Base-by-base conservation (phyloP, 2,888 invertebrate genomes). In the Agapetus fuscipes region DNA sequence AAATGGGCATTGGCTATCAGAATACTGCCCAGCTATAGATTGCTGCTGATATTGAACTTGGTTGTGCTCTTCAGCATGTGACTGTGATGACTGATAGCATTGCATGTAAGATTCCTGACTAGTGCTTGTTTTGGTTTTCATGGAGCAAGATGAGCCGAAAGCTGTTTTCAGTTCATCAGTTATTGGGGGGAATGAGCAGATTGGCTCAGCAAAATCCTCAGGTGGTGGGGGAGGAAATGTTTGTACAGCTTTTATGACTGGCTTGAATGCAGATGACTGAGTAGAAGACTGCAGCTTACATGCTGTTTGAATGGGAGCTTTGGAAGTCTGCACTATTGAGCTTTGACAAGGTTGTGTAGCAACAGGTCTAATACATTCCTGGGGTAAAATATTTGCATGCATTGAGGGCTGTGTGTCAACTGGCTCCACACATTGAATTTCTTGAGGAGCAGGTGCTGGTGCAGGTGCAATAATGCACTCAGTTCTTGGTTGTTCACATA, bases 201-300 rank as follows among this genome's bases (percentile, higher is more conserved):
- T 17, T 17, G 56, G 49, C 41, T 57, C 55, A 48, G 59, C 57
- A 53, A 61, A 60, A 48, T 63, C 59, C 49, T 62, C 61, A 10
- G 63, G 59, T 47, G 57, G 58, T 30, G 62, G 59, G 32, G 63
- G 60, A 26, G 62, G 59, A 48, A 64, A 64, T 14, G 61, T 56
- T 59, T 69, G 68, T 15, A 49, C 31, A 29, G 20, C 36, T 52
- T 60, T 66, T 32, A 59, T 54, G n/a, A 69, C 64, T 24, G 70
- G 69, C 50, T 59, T 67, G 53, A 70, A 70, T 40, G 70, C 67
- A 17, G 67, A 68, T 42, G 57, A 54, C 50, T 63, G 61, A 2
- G 64, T 57, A 36, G 64, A 62, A 5, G 64, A 58, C 52, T 66
- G 62, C 34, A 67, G 55, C 51, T 61, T 58, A 45, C 59, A 60